Base-by-base conservation (phyloP, 2,888 invertebrate genomes). In the Hecatera dysodea region DNA sequence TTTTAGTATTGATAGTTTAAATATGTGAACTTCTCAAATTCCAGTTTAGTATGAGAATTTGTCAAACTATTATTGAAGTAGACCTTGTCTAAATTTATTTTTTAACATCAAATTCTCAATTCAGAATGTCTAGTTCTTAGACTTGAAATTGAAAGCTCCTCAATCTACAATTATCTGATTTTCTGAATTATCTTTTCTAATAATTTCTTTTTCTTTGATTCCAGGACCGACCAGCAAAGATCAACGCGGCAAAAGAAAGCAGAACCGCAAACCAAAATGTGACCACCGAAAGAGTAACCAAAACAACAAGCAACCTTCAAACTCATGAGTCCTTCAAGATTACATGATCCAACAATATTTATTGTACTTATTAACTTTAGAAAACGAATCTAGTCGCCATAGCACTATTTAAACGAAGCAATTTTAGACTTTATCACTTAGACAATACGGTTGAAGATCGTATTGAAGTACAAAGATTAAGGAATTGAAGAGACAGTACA, bases 371-470 rank as follows among this genome's bases (percentile, higher is more conserved):
- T 92, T 90, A 90, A 87, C 90, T 93, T 92, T 93, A 90, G 87
- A 90, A 88, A 91, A 95, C 95, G 93, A 96, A 93, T 96, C 95
- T 96, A 96, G 95, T 96, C 95, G 92, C 92, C 89, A 92, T 93
- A 95, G 95, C 95, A 95, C 94, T 94, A 93, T 92, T 93, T 93
- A 92, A 93, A 92, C 90, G 91, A 92, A 93, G 91, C 90, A 93
- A 92, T 91, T 93, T 72, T 92, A 93, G 90, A 93, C 89, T 90
- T 87, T 88, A 90, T 89, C 82, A 84, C 74, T 91, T 90, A 91
- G 86, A 81, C 48, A 80, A 75, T 87, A 83, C 81, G 81, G 73
- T 85, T 79, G 72, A 84, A 79, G 62, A 82, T 82, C 85, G 82
- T 86, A 86, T 82, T 82, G 81, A 89, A 95, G 94, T 95, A 95